Conservation (phyloP, 1,140 invertebrate genomes). For the Neodiprion lecontei region DNA sequence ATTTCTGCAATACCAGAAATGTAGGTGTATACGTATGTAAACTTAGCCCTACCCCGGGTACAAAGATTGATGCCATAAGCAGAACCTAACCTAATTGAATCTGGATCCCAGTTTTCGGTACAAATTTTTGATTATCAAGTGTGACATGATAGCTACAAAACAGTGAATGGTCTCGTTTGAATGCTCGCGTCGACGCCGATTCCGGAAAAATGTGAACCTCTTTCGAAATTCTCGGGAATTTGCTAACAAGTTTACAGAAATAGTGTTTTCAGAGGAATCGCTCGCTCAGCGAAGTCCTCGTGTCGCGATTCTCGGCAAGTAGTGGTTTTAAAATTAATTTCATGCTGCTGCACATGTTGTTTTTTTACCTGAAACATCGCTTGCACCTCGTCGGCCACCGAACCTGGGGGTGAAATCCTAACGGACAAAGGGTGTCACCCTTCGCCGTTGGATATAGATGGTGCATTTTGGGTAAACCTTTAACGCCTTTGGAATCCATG, state of each 20-base stretch:
- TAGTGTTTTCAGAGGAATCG: no score
- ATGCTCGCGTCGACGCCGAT: neutral
- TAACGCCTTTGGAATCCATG: neutral
- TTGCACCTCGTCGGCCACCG: constrained; percentile 92
- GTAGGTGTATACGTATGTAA: no score
- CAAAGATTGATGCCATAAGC: neutral
- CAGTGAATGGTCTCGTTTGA: neutral
- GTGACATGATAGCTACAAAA: neutral
- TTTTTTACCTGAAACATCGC: constrained; percentile 81
- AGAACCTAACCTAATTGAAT: neutral
- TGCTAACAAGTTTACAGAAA: no score
- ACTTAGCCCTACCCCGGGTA: no score
- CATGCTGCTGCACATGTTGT: neutral
- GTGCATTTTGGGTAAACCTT: constrained; percentile 66
- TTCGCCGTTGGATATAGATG: constrained; percentile 81
- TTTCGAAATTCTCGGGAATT: neutral
- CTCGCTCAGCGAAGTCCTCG: no score
- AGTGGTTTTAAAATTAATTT: neutral
- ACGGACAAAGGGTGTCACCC: constrained; percentile 86
- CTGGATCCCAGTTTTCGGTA: neutral
- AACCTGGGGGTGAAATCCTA: constrained; percentile 94
- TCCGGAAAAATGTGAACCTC: neutral
- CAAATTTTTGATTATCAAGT: neutral
- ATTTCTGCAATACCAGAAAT: no score
- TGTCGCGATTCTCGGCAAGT: no score